Evolutionary conservation across 2,797 vertebrate genomes (phyloP).

Genomic region (Notamacropus eugenii): DNA sequence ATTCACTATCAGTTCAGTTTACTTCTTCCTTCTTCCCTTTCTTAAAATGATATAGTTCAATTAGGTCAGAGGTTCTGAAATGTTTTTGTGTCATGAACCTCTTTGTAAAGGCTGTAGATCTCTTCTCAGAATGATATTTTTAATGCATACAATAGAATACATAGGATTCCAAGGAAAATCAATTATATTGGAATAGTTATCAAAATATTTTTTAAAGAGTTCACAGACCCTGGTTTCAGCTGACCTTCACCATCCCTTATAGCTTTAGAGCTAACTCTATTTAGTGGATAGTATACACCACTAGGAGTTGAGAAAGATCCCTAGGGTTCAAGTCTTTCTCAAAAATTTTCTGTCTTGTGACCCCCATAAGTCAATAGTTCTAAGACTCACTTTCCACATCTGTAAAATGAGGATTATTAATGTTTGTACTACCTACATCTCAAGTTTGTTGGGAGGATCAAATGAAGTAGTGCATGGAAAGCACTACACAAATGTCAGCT

Average conservation of each 20-base stretch:
- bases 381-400: not conserved
- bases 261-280: not conserved
- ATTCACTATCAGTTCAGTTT: not conserved
- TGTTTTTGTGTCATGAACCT: not conserved
- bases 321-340: not conserved
- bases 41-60: not conserved
- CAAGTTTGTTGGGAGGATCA: not conserved
- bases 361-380: not conserved
- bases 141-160: not conserved
- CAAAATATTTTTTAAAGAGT: not conserved
- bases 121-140: not conserved
- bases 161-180: not conserved
- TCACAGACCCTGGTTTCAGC: not conserved
- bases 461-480: not conserved
- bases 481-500: not conserved
- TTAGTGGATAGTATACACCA: not conserved
- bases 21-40: not conserved
- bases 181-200: not conserved
- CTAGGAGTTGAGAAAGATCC: not conserved
- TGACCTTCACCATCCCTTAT: not conserved
- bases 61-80: not conserved
- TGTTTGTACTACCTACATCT: not conserved
- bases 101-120: not conserved
- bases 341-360: not conserved
- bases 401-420: not conserved